Evolutionary conservation across 2,888 invertebrate species (phyloP).

Genomic region (Drosophila meridionalis): DNA sequence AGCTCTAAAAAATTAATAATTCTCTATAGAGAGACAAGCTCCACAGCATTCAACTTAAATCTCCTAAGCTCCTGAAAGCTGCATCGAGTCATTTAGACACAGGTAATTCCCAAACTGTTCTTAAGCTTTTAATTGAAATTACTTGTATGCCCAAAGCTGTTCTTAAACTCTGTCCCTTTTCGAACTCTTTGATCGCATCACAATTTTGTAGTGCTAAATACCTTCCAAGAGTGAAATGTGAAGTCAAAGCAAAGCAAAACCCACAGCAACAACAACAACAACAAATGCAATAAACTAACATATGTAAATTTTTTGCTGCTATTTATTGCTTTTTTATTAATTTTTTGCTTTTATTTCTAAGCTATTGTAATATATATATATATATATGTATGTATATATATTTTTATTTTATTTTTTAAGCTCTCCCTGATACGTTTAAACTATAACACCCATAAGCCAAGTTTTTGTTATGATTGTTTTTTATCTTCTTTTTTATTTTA

Average conservation of each 20-base stretch:
- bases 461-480: slow-evolving; percentile 4
- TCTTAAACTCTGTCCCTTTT: no score
- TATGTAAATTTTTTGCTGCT: slow-evolving; percentile 1
- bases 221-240: slow-evolving; percentile 15
- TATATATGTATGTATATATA: not conserved
- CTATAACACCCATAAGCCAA: slow-evolving; percentile 20
- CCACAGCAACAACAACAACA: slow-evolving; percentile 14
- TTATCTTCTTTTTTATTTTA: not conserved
- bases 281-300: slow-evolving; percentile 6
- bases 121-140: not conserved
- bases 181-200: not conserved
- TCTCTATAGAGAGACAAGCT: not conserved
- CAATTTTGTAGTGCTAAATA: not conserved
- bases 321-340: slow-evolving; percentile 10
- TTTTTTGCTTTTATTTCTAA: slow-evolving; percentile 24
- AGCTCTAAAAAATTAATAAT: not conserved
- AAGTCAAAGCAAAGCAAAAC: slow-evolving; percentile 18
- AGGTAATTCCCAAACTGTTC: not conserved
- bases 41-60: not conserved
- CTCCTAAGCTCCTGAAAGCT: not conserved
- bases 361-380: slow-evolving; percentile 1
- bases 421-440: slow-evolving; percentile 42
- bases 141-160: not conserved
- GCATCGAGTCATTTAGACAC: not conserved
- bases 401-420: slow-evolving; percentile 7